Percentiles rank a stretch among this genome's conserved stretches.
Evolutionary conservation across 2,113 vertebrate species (phyloP).

Genomic region (Pelecanus crispus): DNA sequence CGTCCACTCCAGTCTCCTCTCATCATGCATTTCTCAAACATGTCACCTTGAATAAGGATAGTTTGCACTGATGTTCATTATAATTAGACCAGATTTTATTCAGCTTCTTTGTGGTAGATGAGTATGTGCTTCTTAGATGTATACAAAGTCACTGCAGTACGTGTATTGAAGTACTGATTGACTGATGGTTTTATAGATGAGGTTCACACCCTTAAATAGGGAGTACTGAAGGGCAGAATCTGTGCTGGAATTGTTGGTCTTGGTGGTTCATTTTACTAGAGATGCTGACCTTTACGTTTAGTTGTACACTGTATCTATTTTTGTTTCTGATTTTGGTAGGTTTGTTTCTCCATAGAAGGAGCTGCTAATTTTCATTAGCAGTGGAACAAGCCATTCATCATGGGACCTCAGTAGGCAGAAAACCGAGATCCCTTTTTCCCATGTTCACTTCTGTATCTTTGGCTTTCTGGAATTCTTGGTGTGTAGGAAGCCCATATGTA

Average conservation of each 20-base stretch:
- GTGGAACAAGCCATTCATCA: not conserved
- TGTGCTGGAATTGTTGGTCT: not conserved
- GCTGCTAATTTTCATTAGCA: not conserved
- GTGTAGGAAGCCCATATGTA: not conserved
- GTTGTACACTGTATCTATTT: not conserved
- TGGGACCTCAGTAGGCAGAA: not conserved
- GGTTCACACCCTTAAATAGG: not conserved
- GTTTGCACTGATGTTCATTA: not conserved
- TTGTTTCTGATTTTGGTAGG: not conserved
- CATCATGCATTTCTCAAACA: fast-evolving
- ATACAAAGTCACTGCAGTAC: not conserved
- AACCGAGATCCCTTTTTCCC: not conserved
- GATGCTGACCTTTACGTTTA: not conserved
- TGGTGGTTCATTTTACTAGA: not conserved
- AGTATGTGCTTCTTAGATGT: fast-evolving
- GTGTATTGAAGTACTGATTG: not conserved
- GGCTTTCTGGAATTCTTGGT: not conserved
- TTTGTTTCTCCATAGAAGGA: not conserved
- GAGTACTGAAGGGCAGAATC: not conserved
- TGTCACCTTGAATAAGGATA: not conserved
- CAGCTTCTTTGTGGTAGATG: not conserved
- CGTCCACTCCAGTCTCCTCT: not conserved
- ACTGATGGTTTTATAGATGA: not conserved
- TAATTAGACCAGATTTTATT: not conserved
- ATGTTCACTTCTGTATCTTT: not conserved